Evolutionary conservation across 2,113 vertebrate genomes (phyloP).

Genomic region (Lipophrys pholis): DNA sequence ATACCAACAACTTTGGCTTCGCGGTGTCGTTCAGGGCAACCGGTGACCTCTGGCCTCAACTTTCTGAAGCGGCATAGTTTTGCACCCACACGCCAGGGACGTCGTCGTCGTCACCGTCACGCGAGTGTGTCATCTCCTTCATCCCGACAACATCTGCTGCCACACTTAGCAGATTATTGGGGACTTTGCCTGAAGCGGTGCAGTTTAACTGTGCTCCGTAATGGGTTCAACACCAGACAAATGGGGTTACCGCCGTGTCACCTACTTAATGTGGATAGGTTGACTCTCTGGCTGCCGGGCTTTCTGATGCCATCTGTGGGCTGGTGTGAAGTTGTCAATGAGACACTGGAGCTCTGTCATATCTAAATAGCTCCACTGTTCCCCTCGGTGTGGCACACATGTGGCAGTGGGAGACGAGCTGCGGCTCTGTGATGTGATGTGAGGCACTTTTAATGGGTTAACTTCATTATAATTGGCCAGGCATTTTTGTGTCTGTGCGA

Average conservation of each 20-base stretch:
- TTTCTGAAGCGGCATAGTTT: constrained; percentile 30
- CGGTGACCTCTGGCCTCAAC: constrained; percentile 37
- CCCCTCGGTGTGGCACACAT: constrained; percentile 9
- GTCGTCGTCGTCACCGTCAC: constrained; percentile 1
- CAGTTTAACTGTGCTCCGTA: constrained; percentile 7
- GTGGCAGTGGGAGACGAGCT: constrained; percentile 48
- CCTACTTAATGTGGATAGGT: constrained; percentile 27
- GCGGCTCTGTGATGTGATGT: constrained; percentile 32
- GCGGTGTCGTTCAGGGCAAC: constrained; percentile 34
- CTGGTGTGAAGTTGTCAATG: constrained; percentile 26
- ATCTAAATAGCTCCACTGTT: constrained; percentile 67
- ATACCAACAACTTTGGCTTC: constrained; percentile 31
- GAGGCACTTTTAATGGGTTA: constrained; percentile 59
- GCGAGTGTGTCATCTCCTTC: background rate
- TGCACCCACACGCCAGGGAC: background rate
- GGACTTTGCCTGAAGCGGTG: constrained; percentile 17
- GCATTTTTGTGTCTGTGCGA: constrained; percentile 38
- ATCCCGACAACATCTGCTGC: constrained; percentile 47
- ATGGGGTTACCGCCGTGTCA: constrained; percentile 47
- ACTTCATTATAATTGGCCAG: constrained; percentile 60
- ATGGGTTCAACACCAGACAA: constrained; percentile 49
- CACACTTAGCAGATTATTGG: constrained; percentile 42
- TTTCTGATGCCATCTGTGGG: constrained; percentile 55
- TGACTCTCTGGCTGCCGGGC: constrained; percentile 40
- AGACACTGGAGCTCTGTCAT: constrained; percentile 62